Evolutionary conservation across 2,888 invertebrate species (phyloP).

Genomic region (Ichneumon xanthorius): DNA sequence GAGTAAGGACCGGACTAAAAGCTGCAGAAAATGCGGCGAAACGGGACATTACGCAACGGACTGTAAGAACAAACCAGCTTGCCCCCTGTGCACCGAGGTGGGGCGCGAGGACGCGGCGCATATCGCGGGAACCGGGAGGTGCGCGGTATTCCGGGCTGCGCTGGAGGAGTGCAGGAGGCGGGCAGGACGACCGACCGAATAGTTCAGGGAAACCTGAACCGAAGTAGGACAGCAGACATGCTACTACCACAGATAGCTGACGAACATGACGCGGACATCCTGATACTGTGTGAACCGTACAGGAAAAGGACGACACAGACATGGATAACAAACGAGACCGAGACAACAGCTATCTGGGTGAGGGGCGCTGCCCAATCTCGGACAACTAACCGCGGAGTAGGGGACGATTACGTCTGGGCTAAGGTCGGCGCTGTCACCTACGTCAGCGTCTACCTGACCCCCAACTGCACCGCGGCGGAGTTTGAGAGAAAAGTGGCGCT

Average conservation of each 20-base stretch:
- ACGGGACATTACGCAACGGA: too few species aligned
- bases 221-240: slow-evolving; percentile 37
- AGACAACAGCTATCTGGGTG: slow-evolving; percentile 34
- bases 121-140: slow-evolving; percentile 48
- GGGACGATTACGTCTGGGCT: slow-evolving; percentile 52
- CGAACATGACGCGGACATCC: slow-evolving; percentile 34
- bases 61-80: not conserved
- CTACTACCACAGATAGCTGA: slow-evolving; percentile 26
- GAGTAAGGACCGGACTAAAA: too few species aligned
- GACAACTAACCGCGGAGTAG: slow-evolving; percentile 7
- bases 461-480: slow-evolving; percentile 50
- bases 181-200: slow-evolving; percentile 56
- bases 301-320: slow-evolving; percentile 36
- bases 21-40: too few species aligned
- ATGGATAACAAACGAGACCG: slow-evolving; percentile 42
- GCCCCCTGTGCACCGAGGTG: slow-evolving; percentile 40
- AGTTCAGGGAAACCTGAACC: slow-evolving; percentile 50
- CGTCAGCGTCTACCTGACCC: slow-evolving; percentile 54
- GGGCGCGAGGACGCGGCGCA: slow-evolving; percentile 49
- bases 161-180: slow-evolving; percentile 61
- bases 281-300: slow-evolving; percentile 52
- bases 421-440: slow-evolving; percentile 44
- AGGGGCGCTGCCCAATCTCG: slow-evolving; percentile 21
- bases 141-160: slow-evolving; percentile 55
- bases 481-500: slow-evolving; percentile 32